Evolutionary conservation across 2,113 vertebrate genomes (phyloP).

Genomic region (Xiphophorus hellerii): DNA sequence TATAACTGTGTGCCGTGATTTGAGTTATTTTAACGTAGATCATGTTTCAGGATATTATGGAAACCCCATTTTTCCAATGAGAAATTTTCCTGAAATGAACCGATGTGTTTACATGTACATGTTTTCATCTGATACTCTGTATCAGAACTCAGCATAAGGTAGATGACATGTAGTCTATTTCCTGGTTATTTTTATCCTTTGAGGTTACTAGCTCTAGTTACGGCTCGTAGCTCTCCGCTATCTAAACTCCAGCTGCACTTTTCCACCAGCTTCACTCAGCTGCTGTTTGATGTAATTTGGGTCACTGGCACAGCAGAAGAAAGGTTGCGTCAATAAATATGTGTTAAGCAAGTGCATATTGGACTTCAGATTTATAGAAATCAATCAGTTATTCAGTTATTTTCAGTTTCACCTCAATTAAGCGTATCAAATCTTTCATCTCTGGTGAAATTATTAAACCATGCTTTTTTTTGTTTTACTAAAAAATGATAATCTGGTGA

Average conservation of each 20-base stretch:
- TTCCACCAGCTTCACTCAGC: conserved; percentile 57
- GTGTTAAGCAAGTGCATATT: conserved; percentile 2
- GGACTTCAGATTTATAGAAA: conserved; percentile 6
- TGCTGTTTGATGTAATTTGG: conserved; percentile 44
- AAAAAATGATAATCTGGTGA: too few species aligned
- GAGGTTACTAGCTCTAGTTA: conserved; percentile 73
- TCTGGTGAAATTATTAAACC: not conserved
- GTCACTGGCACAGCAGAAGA: conserved; percentile 15
- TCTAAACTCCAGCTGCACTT: conserved; percentile 56
- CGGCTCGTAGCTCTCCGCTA: conserved; percentile 30
- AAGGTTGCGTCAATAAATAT: not conserved
- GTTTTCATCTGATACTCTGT: not conserved
- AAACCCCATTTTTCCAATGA: too few species aligned
- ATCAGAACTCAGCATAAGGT: conserved; percentile 2
- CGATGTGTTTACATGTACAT: conserved; percentile 30
- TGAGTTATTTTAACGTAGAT: too few species aligned
- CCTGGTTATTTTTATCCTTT: conserved; percentile 79
- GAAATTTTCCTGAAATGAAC: too few species aligned
- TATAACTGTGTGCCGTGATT: too few species aligned
- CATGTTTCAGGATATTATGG: too few species aligned
- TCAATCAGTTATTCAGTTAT: not conserved
- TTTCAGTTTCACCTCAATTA: not conserved
- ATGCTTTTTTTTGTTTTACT: too few species aligned
- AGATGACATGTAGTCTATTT: conserved; percentile 41
- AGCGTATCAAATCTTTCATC: not conserved